A percentile compares a stretch with the other conserved stretches of the same genome.
phyloP scores from a whole-genome alignment of 2,888 invertebrate species.

The Melitaea athalia region DNA sequence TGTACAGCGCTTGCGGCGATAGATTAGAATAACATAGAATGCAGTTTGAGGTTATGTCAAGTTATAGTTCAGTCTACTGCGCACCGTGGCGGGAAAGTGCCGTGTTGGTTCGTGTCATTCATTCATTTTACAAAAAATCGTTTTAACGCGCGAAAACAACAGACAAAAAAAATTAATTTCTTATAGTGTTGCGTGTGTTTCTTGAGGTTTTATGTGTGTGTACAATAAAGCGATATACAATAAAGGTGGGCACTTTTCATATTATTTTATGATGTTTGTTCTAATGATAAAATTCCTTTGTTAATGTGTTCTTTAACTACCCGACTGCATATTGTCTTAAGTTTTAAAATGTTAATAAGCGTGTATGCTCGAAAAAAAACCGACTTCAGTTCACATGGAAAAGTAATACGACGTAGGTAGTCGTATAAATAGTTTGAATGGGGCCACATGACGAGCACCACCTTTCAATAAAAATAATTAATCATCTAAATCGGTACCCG shows the following conservation, averaged over 20 bases:
- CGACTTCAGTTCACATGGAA: not conserved
- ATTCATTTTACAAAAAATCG: slow-evolving; percentile 1
- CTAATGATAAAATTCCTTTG: slow-evolving; percentile 50
- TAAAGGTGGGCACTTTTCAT: slow-evolving; percentile 32
- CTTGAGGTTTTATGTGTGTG: slow-evolving; percentile 19
- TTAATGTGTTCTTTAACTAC: slow-evolving; percentile 17
- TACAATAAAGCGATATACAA: slow-evolving; percentile 22
- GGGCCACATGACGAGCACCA: no score
- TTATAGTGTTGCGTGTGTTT: slow-evolving; percentile 6
- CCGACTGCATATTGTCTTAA: slow-evolving; percentile 4
- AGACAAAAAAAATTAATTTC: not conserved
- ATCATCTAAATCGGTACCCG: no score
- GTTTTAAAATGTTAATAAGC: not conserved
- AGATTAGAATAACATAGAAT: slow-evolving; percentile 3
- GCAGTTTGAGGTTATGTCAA: slow-evolving; percentile 32
- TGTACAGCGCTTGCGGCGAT: slow-evolving; percentile 7
- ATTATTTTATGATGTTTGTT: slow-evolving; percentile 37
- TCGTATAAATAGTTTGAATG: no score
- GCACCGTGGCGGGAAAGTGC: slow-evolving; percentile 50
- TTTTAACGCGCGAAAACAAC: not conserved
- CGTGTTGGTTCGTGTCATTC: slow-evolving; percentile 52
- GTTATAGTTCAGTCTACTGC: slow-evolving; percentile 60
- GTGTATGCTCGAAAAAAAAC: no score
- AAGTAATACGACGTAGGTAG: not conserved
- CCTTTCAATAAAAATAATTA: no score